Evolutionary conservation across 2,113 vertebrate genomes (phyloP).

Genomic region (Lynx canadensis): DNA sequence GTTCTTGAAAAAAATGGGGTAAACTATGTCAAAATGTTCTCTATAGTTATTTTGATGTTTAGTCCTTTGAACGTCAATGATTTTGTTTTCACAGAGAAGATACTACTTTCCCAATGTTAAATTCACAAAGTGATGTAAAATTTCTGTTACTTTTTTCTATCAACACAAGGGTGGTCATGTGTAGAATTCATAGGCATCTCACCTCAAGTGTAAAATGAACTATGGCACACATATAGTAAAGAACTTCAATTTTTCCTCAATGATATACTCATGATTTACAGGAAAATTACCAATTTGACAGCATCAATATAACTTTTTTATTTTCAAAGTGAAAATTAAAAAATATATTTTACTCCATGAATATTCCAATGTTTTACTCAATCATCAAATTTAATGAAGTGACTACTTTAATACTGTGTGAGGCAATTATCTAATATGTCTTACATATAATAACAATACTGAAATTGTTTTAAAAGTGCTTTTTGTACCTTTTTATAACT

Average conservation of each 20-base stretch:
- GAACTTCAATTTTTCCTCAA: not conserved
- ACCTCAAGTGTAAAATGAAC: not conserved
- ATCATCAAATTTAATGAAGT: not conserved
- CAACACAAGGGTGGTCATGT: not conserved
- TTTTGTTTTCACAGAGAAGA: not conserved
- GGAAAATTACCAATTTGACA: not conserved
- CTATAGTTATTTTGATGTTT: not conserved
- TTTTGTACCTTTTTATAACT: not conserved
- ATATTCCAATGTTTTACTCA: not conserved
- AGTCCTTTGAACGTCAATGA: not conserved
- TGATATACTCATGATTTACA: not conserved
- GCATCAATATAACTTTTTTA: not conserved
- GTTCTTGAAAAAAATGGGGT: not conserved
- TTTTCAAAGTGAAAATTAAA: slow-evolving; percentile 35
- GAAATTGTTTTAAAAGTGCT: not conserved
- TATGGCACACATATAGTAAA: not conserved
- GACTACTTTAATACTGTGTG: not conserved
- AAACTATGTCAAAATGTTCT: not conserved
- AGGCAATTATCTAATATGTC: not conserved
- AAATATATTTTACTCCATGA: not conserved
- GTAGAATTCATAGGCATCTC: not conserved
- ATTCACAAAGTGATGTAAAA: not conserved
- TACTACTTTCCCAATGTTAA: not conserved
- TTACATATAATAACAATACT: not conserved
- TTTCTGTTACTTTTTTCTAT: not conserved